Conservation (phyloP, 2,797 vertebrate species). For the Pipistrellus pipistrellus region DNA sequence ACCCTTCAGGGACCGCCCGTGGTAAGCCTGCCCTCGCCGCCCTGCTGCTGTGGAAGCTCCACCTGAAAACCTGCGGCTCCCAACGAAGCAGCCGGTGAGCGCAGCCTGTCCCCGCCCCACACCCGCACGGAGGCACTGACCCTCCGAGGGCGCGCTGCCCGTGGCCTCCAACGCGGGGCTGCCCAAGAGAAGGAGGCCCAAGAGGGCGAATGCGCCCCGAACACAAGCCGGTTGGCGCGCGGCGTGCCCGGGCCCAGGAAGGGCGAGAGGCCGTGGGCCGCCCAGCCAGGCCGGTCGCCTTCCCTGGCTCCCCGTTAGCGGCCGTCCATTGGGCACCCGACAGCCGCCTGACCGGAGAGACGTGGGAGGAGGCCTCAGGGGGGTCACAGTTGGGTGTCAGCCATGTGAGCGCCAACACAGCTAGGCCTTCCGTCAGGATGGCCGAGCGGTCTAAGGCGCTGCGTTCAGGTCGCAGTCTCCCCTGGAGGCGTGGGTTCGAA, state of each 20-base stretch:
- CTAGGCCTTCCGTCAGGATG: slow-evolving; percentile 84
- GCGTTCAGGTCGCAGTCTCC: slow-evolving; percentile 89
- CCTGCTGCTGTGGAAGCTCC: too few relatives aligned
- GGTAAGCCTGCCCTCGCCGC: too few relatives aligned
- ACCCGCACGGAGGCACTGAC: too few relatives aligned
- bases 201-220: background rate
- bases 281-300: background rate
- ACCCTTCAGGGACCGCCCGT: too few relatives aligned
- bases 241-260: background rate
- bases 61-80: too few relatives aligned
- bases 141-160: background rate
- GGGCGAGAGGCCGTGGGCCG: background rate
- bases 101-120: too few relatives aligned
- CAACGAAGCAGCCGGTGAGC: background rate
- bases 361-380: background rate
- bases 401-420: too few relatives aligned
- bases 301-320: background rate
- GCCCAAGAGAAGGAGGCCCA: background rate
- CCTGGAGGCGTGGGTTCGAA: slow-evolving; percentile 86
- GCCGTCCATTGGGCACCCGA: background rate
- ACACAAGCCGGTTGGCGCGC: background rate
- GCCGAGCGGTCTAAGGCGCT: slow-evolving; percentile 90
- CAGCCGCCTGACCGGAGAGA: background rate
- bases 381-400: too few relatives aligned
- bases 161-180: background rate